Percentiles rank a stretch among this genome's conserved stretches.
These are phyloP conservation scores for Drosophila sordidula DNA, from an alignment of 2,888 invertebrate genomes.

Conservation along the genomic window DNA sequence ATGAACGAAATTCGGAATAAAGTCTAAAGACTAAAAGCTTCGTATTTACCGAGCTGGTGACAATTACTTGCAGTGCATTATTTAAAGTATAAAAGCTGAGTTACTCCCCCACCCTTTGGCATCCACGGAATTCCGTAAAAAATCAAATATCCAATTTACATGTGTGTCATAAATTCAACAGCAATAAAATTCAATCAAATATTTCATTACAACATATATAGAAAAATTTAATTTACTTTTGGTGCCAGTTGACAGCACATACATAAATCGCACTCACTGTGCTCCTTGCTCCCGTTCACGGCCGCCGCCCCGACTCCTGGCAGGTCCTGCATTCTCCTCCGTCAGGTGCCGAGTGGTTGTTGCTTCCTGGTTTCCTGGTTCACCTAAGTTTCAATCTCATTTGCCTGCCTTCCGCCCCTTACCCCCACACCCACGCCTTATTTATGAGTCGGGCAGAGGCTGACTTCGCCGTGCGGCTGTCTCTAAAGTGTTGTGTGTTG, in stretches of 20 bases:
- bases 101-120: constrained; percentile 1
- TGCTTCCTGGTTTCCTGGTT: constrained; percentile 46
- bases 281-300: background rate
- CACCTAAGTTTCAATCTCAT: constrained; percentile 44
- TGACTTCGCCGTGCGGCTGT: constrained; percentile 1
- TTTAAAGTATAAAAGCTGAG: constrained; percentile 34
- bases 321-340: background rate
- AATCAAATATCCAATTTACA: constrained; percentile 53
- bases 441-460: constrained; percentile 36
- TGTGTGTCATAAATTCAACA: constrained; percentile 58
- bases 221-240: constrained; percentile 77
- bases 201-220: constrained; percentile 61
- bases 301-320: background rate
- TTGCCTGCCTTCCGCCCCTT: constrained; percentile 18
- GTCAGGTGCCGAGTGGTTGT: constrained; percentile 32
- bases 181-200: constrained; percentile 64
- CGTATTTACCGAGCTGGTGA: background rate
- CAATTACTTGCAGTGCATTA: background rate
- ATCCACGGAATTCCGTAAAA: constrained; percentile 6
- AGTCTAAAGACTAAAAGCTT: background rate
- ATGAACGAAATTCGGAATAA: background rate
- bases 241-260: constrained; percentile 55
- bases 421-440: constrained; percentile 16
- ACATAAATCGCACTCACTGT: constrained; percentile 59
- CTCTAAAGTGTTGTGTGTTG: constrained; percentile 39